Evolutionary conservation across 2,888 invertebrate species (phyloP).

Genomic region (Brenthis ino): DNA sequence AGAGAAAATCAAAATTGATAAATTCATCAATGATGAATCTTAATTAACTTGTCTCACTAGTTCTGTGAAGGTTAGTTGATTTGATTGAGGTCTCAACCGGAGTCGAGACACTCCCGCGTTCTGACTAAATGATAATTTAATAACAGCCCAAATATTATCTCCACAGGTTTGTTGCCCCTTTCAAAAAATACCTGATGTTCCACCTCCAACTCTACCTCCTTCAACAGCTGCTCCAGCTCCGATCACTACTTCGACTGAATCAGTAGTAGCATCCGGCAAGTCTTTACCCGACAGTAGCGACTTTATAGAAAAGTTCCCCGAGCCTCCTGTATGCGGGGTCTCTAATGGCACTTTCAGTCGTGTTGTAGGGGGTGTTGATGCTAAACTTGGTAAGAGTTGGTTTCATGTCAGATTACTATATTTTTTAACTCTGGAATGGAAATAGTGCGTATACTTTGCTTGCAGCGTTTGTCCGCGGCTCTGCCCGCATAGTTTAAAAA

Average conservation of each 20-base stretch:
- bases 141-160: neutral
- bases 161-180: slow-evolving; percentile 68
- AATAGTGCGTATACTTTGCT: neutral
- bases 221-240: slow-evolving; percentile 14
- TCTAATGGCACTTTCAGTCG: slow-evolving; percentile 81
- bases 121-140: neutral
- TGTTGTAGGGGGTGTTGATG: slow-evolving; percentile 88
- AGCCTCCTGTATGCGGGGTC: slow-evolving; percentile 84
- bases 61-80: too few relatives aligned
- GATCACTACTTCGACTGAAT: slow-evolving; percentile 33
- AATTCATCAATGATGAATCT: too few relatives aligned
- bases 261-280: slow-evolving; percentile 42
- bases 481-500: neutral
- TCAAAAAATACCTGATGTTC: slow-evolving; percentile 47
- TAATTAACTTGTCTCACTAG: too few relatives aligned
- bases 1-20: too few relatives aligned
- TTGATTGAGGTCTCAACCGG: too few relatives aligned
- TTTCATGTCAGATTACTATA: neutral
- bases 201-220: slow-evolving; percentile 28
- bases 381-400: slow-evolving; percentile 79
- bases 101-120: neutral
- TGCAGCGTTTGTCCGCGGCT: neutral
- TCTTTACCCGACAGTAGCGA: slow-evolving; percentile 44
- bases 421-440: neutral
- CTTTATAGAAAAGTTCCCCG: slow-evolving; percentile 55